Percentiles rank a stretch among this genome's conserved stretches.
Conservation (phyloP, 2,797 vertebrate genomes). For the Xenops minutus region DNA sequence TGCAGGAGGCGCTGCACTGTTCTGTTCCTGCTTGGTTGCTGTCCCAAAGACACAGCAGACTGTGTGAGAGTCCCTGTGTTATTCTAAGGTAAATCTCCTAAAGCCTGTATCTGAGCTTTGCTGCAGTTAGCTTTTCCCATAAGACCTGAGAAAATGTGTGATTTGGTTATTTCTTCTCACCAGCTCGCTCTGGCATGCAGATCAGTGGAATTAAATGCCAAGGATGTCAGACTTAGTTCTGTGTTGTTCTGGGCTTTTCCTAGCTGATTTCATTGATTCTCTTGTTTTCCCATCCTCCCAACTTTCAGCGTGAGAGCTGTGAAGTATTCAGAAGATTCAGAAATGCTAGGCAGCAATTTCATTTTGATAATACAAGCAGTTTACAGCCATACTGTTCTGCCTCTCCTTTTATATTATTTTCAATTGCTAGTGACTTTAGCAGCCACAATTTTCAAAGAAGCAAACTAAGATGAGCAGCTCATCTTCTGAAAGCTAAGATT, state of each 20-base stretch:
- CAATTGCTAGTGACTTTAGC: not conserved
- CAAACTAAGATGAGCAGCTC: not conserved
- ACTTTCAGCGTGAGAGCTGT: not conserved
- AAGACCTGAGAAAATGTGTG: not conserved
- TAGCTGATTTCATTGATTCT: not conserved
- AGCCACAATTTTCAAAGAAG: not conserved
- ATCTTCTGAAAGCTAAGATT: conserved; percentile 3
- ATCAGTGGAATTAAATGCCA: not conserved
- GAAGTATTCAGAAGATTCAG: not conserved
- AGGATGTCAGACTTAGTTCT: not conserved
- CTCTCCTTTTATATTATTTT: not conserved
- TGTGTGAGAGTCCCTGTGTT: not conserved
- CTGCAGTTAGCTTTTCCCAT: not conserved
- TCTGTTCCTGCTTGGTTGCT: not conserved
- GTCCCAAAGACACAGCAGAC: not conserved
- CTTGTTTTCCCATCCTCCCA: not conserved
- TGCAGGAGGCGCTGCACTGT: not conserved
- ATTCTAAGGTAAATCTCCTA: not conserved
- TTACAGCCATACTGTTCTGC: not conserved
- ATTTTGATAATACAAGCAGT: not conserved
- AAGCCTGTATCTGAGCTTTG: not conserved
- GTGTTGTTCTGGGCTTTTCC: not conserved
- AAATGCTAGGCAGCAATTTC: not conserved
- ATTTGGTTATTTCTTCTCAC: not conserved
- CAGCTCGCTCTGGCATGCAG: not conserved